Conservation (phyloP, 2,888 invertebrate genomes). For the Epistrophe grossulariae region DNA sequence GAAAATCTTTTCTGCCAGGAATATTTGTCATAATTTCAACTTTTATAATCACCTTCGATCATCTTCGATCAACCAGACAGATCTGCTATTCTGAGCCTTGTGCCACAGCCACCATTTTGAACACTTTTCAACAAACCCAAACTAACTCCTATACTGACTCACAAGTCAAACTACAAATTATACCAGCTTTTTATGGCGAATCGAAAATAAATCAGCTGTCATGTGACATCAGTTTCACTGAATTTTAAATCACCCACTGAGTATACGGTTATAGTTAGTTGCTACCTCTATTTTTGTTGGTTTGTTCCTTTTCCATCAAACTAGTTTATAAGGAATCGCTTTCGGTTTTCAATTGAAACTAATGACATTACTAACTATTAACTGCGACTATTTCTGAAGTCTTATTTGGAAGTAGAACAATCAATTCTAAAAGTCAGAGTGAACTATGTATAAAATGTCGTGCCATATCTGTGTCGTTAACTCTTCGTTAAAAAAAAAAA, state of each 20-base stretch:
- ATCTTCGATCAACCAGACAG: too few species aligned
- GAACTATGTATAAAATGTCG: constrained; percentile 25
- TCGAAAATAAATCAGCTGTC: constrained; percentile 16
- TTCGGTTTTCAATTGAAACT: constrained; percentile 53
- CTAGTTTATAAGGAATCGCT: constrained; percentile 32
- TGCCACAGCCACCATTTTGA: not conserved
- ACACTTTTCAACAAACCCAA: not conserved
- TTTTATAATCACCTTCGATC: too few species aligned
- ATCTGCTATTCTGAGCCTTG: not conserved
- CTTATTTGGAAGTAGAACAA: constrained; percentile 60
- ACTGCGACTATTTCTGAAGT: constrained; percentile 20
- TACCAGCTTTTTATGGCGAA: constrained; percentile 2
- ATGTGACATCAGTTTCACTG: constrained; percentile 35
- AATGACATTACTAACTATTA: constrained; percentile 37
- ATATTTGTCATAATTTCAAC: too few species aligned
- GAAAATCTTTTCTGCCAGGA: too few species aligned
- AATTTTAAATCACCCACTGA: constrained; percentile 31
- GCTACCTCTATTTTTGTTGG: too few species aligned
- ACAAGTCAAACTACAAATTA: constrained; percentile 4
- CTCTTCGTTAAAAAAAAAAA: not conserved
- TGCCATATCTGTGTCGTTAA: constrained; percentile 58
- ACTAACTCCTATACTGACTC: not conserved
- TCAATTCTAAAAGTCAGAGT: constrained; percentile 38
- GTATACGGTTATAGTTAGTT: too few species aligned
- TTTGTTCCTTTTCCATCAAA: not conserved